Evolutionary conservation across 2,797 vertebrate species (phyloP).

Genomic region (Macrochelys suwanniensis): DNA sequence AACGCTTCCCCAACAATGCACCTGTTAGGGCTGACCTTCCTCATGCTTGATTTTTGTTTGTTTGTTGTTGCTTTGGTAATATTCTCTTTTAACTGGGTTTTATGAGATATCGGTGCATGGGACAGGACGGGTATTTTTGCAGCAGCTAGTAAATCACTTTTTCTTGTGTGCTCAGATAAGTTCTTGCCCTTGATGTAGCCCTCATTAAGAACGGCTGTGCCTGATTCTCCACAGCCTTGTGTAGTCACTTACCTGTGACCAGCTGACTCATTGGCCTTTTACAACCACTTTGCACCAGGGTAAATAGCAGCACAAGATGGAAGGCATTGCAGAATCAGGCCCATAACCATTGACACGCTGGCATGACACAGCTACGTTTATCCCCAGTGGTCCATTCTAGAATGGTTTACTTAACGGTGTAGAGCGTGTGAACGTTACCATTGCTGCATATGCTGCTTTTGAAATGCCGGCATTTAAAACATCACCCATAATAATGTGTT

Average conservation of each 20-base stretch:
- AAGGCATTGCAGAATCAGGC: neutral
- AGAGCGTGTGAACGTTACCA: neutral
- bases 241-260: neutral
- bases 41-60: neutral
- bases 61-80: neutral
- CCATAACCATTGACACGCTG: neutral
- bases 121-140: neutral
- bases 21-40: neutral
- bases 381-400: accelerated
- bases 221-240: neutral
- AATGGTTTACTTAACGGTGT: neutral
- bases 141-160: neutral
- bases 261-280: neutral
- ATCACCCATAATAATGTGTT: neutral
- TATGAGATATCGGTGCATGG: neutral
- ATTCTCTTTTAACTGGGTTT: neutral
- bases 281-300: accelerated
- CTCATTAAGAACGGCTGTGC: neutral
- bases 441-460: neutral
- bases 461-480: neutral
- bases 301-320: neutral
- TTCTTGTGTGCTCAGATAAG: neutral
- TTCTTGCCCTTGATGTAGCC: neutral
- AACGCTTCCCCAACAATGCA: neutral
- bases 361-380: neutral